Evolutionary conservation across 1,140 invertebrate genomes (phyloP).

Genomic region (Nasonia vitripennis): DNA sequence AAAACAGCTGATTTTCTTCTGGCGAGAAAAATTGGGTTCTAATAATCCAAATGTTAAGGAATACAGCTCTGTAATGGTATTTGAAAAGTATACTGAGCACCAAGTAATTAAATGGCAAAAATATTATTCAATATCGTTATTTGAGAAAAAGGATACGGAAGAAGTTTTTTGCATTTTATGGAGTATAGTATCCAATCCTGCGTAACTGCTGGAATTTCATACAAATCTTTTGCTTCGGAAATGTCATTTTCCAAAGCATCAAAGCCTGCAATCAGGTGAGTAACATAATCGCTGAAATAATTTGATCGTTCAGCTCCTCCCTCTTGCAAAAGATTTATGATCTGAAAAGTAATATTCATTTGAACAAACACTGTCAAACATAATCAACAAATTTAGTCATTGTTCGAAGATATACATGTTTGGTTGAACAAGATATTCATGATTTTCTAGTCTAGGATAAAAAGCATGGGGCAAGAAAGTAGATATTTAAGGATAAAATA

Average conservation of each 20-base stretch:
- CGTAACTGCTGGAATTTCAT: conserved; percentile 91
- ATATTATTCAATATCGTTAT: conserved; percentile 25
- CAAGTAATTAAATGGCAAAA: conserved; percentile 19
- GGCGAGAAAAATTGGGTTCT: conserved; percentile 79
- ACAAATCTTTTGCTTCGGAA: conserved; percentile 90
- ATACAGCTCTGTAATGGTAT: conserved; percentile 9
- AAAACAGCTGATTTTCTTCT: conserved; percentile 81
- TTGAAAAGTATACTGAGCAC: conserved; percentile 18
- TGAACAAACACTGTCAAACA: background rate
- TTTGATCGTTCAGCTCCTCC: conserved; percentile 89
- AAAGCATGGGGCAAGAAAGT: background rate
- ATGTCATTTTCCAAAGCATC: conserved; percentile 87
- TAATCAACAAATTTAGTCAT: background rate
- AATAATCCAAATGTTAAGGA: conserved; percentile 39
- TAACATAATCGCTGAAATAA: conserved; percentile 91
- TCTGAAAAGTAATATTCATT: conserved; percentile 77
- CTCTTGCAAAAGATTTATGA: conserved; percentile 84
- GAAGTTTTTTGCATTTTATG: conserved; percentile 78
- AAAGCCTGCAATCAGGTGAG: conserved; percentile 90
- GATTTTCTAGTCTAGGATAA: too few species aligned
- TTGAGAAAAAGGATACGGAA: conserved; percentile 80
- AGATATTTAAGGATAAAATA: background rate
- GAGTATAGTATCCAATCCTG: conserved; percentile 89
- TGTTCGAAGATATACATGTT: too few species aligned
- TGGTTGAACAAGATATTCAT: too few species aligned